Conservation (phyloP, 2,113 vertebrate genomes). For the Callospermophilus lateralis region DNA sequence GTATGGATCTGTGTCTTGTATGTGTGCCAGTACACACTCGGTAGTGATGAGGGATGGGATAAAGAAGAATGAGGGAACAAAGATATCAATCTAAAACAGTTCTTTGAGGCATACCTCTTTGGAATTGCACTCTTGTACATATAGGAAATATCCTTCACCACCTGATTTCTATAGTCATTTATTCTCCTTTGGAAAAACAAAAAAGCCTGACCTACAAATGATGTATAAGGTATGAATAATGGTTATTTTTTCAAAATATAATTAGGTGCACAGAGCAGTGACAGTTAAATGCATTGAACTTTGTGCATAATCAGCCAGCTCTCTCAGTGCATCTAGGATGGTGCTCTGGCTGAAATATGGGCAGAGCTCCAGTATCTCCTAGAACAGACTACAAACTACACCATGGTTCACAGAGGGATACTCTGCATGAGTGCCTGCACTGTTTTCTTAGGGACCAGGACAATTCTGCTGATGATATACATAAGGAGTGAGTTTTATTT, state of each 20-base stretch:
- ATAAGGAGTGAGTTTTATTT: background rate
- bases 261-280: background rate
- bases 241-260: slow-evolving; percentile 30
- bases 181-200: background rate
- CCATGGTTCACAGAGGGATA: background rate
- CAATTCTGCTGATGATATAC: background rate
- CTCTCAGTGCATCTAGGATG: background rate
- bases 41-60: background rate
- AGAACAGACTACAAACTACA: background rate
- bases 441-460: background rate
- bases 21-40: background rate
- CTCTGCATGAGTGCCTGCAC: background rate
- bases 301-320: background rate
- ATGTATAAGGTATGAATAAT: background rate
- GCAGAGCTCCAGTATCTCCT: background rate
- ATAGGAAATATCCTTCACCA: background rate
- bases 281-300: background rate
- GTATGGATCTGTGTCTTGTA: no score
- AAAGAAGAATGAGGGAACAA: background rate
- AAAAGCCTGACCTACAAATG: background rate
- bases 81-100: background rate
- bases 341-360: background rate
- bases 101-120: background rate
- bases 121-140: background rate
- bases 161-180: background rate